These are phyloP conservation scores for Tragelaphus scriptus DNA, from an alignment of 2,113 vertebrate genomes.

Conservation along the genomic window DNA sequence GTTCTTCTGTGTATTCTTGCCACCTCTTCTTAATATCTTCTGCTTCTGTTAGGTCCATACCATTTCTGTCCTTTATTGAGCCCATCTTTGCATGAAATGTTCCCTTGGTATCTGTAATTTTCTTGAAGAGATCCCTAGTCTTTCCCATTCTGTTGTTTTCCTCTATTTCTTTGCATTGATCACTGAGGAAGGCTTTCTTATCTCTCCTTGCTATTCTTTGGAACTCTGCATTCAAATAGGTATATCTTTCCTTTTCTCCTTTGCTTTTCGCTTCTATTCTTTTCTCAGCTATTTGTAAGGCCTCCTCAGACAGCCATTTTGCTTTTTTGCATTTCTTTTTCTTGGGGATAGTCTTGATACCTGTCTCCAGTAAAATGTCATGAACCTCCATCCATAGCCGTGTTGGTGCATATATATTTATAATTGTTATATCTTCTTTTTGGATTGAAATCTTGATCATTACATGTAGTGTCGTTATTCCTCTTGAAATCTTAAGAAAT, in stretches of 20 bases:
- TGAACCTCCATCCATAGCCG: fast-evolving
- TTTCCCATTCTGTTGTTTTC: not conserved
- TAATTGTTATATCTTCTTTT: not conserved
- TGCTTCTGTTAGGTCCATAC: not conserved
- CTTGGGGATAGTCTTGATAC: not conserved
- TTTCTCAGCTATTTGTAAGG: not conserved
- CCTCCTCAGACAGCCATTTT: not conserved
- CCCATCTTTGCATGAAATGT: not conserved
- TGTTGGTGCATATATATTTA: not conserved
- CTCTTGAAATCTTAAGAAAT: not conserved
- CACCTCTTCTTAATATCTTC: not conserved
- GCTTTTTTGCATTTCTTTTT: not conserved
- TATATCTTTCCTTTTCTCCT: not conserved
- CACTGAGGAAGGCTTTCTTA: not conserved
- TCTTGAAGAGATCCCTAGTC: not conserved
- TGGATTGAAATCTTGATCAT: not conserved
- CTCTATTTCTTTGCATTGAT: not conserved
- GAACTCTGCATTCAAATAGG: not conserved
- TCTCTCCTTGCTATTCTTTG: not conserved
- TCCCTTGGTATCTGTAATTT: not conserved
- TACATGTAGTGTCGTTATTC: not conserved
- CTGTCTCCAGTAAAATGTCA: not conserved
- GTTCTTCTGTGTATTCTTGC: not conserved
- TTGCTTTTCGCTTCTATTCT: not conserved
- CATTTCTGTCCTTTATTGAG: not conserved